Conservation (phyloP, 2,113 vertebrate genomes). For the Microcebus jonahi region DNA sequence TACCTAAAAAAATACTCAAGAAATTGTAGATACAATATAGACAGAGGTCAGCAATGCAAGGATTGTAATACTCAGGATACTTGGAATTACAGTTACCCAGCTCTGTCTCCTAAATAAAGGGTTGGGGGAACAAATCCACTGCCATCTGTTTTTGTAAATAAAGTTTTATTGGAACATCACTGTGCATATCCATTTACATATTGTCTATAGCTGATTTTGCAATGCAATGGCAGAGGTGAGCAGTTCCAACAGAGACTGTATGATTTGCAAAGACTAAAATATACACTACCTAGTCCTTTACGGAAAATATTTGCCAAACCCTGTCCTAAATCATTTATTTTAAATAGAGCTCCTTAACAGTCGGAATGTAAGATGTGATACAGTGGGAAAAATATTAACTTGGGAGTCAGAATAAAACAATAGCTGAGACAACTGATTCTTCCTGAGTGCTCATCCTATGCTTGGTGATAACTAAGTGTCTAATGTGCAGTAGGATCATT, state of each 20-base stretch:
- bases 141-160: conserved; percentile 33
- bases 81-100: neutral
- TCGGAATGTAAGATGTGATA: neutral
- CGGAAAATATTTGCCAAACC: neutral
- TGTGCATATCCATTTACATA: neutral
- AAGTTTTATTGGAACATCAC: conserved; percentile 17
- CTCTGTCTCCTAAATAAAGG: neutral
- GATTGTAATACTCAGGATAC: neutral
- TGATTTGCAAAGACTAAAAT: neutral
- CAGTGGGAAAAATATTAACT: neutral
- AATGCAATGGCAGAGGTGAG: neutral
- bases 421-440: neutral
- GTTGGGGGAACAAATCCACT: neutral
- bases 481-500: neutral
- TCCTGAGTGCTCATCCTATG: no score
- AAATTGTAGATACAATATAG: neutral
- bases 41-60: neutral
- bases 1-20: neutral
- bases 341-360: neutral
- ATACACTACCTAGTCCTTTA: neutral
- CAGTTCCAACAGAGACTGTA: neutral
- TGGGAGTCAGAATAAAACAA: neutral
- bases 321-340: neutral
- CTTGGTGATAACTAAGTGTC: neutral
- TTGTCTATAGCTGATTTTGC: neutral